Percentiles rank a stretch among this genome's conserved stretches.
Conservation (phyloP, 2,113 vertebrate genomes). For the Tiliqua scincoides region DNA sequence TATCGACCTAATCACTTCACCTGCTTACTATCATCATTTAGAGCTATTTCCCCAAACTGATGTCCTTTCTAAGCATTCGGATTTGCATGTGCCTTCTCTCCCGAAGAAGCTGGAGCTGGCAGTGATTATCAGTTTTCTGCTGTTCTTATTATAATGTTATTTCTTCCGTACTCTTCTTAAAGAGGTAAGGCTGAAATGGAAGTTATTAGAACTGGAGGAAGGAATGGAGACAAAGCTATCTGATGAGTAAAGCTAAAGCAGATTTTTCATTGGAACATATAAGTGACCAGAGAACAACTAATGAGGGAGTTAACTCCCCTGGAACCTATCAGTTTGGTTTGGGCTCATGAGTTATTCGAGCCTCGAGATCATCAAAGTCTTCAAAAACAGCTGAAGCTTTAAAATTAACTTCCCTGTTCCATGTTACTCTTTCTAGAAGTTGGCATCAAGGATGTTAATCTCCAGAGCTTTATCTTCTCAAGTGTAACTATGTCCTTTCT, state of each 20-base stretch:
- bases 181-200: slow-evolving; percentile 31
- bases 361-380: slow-evolving; percentile 29
- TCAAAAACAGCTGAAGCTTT: slow-evolving; percentile 31
- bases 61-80: not conserved
- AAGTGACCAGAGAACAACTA: slow-evolving; percentile 30
- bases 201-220: slow-evolving; percentile 23
- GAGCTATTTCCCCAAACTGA: slow-evolving; percentile 15
- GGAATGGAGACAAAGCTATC: slow-evolving; percentile 20
- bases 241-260: slow-evolving; percentile 10
- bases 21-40: not conserved
- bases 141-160: not conserved
- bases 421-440: slow-evolving; percentile 9
- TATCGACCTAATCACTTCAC: not conserved
- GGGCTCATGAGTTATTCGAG: slow-evolving; percentile 36
- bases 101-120: slow-evolving; percentile 8
- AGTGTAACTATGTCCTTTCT: slow-evolving; percentile 27
- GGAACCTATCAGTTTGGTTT: slow-evolving; percentile 20
- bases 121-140: slow-evolving; percentile 26
- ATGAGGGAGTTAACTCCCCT: slow-evolving; percentile 2
- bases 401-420: slow-evolving; percentile 14
- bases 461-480: slow-evolving; percentile 15
- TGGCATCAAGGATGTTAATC: not conserved
- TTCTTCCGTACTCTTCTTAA: not conserved
- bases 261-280: slow-evolving; percentile 42
- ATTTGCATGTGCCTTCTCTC: not conserved